Percentiles rank a stretch among this genome's conserved stretches.
Conservation (phyloP, 2,888 invertebrate species). For the Margaritifera margaritifera region DNA sequence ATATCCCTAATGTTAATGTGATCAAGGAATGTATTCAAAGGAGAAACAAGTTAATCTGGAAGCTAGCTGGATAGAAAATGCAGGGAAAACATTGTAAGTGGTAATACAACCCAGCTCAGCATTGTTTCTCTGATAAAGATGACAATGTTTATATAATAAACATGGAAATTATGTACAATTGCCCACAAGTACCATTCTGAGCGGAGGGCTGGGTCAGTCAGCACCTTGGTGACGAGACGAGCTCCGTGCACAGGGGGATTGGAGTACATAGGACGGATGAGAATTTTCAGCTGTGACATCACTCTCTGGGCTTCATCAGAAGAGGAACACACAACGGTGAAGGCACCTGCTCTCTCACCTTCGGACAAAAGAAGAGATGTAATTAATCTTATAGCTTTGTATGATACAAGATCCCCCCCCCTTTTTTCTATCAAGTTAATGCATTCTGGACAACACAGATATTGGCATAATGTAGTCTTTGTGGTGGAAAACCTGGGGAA, state of each 20-base stretch:
- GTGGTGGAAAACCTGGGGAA: too few relatives aligned
- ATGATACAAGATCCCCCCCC: neutral
- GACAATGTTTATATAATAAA: too few relatives aligned
- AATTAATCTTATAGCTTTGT: neutral
- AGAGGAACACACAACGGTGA: slow-evolving; percentile 83
- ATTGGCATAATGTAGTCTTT: too few relatives aligned
- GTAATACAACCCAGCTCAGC: too few relatives aligned
- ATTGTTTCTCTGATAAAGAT: neutral
- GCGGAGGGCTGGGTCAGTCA: slow-evolving; percentile 80
- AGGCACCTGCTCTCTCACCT: slow-evolving; percentile 96
- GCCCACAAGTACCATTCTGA: slow-evolving; percentile 77
- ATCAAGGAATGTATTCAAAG: too few relatives aligned
- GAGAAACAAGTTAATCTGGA: too few relatives aligned
- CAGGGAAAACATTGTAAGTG: too few relatives aligned
- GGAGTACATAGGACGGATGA: slow-evolving; percentile 96
- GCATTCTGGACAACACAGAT: too few relatives aligned
- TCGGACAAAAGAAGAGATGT: slow-evolving; percentile 12
- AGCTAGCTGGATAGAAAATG: too few relatives aligned
- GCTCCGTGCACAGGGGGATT: slow-evolving; percentile 97
- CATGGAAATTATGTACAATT: too few relatives aligned
- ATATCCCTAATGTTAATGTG: too few relatives aligned
- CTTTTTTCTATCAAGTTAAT: too few relatives aligned
- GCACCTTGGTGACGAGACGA: slow-evolving; percentile 89
- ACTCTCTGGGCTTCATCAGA: slow-evolving; percentile 85
- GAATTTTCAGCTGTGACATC: slow-evolving; percentile 95